Base-by-base conservation (phyloP, 2,797 vertebrate genomes). In the Leptodactylus fallax region DNA sequence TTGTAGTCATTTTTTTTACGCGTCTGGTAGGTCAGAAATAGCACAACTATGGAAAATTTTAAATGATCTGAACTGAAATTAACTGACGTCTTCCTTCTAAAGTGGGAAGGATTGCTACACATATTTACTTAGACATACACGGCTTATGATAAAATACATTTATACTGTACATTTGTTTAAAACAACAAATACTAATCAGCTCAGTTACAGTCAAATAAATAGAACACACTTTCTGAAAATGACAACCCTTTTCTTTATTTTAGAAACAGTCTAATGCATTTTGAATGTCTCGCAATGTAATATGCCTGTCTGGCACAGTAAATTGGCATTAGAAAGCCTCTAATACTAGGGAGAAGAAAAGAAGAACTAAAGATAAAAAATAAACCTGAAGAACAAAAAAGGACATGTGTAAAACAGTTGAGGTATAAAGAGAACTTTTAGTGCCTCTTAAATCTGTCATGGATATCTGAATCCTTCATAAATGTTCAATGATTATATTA, bases 401-500 rank as follows among this genome's bases (percentile, higher is more conserved):
- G 16, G 69, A 55, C 69, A 60, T 74, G 6, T 84, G 47, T 74
- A 60, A 84, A 84, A 36, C 69, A 76, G 69, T 58, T 56, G 25
- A 72, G 53, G 69, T 76, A 60, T 74, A 60, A 58, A 61, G 27
- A 84, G 67, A 74, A 84, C 21, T 74, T 84, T 58, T 60, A 84
- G 55, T 84, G 51, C 14, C 51, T 72, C 71, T 71, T 84, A 84
- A 84, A 84, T 60, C 82, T 74, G 27, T 76, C 72, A 45, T 74
- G 55, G 67, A 76, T 84, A 74, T 72, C 55, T 49, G 27, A 74
- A 56, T 72, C 55, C 82, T 76, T 84, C 56, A 84, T 76, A 84
- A 84, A 84, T 83, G 69, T 74, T 84, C 36, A 74, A 72, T 58
- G 67, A 60, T 84, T 84, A 84, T 84, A 87, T 72, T 87, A 72